phyloP scores from a whole-genome alignment of 1,140 invertebrate species.

The Drosophila novamexicana region DNA sequence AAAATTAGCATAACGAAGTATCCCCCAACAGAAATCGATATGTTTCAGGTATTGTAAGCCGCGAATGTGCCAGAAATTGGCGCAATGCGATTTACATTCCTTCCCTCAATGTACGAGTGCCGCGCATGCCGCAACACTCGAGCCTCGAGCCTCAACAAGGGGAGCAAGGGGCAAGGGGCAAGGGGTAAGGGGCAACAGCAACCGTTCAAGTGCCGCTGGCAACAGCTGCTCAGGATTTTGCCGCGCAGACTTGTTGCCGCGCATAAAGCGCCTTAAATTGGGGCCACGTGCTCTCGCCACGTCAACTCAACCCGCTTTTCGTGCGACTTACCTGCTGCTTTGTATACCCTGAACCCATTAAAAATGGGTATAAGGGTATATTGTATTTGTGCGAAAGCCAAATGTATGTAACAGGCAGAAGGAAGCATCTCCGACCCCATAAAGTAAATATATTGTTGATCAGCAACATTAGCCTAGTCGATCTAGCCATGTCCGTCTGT shows the following conservation, averaged over 20 bases:
- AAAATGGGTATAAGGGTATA: no score
- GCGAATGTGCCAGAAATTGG: constrained; percentile 5
- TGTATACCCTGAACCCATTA: no score
- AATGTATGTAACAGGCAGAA: no score
- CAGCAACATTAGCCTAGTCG: no score
- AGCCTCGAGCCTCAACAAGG: constrained; percentile 2
- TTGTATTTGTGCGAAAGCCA: no score
- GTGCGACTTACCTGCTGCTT: constrained; percentile 6
- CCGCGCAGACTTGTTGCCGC: constrained; percentile 22
- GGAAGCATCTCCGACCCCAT: no score
- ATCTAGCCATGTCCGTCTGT: no score
- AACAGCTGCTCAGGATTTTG: constrained; percentile 17
- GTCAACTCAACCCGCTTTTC: not conserved
- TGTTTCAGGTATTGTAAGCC: constrained; percentile 29
- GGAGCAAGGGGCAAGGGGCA: not conserved
- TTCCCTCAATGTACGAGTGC: constrained; percentile 9
- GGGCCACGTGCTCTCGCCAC: constrained; percentile 53
- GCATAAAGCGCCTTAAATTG: constrained; percentile 59
- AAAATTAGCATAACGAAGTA: constrained; percentile 70
- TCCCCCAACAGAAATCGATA: constrained; percentile 64
- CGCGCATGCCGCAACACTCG: constrained; percentile 55
- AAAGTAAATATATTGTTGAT: no score
- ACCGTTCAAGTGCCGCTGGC: constrained; percentile 25
- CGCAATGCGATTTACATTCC: constrained; percentile 1
- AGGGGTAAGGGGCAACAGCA: not conserved